A percentile compares a stretch with the other conserved stretches of the same genome.
Evolutionary conservation across 2,888 invertebrate genomes (phyloP).

Genomic region (Acanthosepion esculentum): DNA sequence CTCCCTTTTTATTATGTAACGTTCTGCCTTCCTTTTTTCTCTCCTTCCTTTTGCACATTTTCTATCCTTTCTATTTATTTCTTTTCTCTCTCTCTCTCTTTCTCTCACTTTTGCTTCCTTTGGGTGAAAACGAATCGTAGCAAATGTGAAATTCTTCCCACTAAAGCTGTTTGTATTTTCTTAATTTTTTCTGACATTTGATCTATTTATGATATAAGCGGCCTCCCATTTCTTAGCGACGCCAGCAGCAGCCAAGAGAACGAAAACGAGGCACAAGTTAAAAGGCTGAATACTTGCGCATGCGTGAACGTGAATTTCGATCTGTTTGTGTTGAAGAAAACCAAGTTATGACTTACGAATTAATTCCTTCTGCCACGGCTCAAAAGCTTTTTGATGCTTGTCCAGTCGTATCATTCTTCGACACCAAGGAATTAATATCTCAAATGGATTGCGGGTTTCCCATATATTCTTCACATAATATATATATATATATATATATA

Average conservation of each 20-base stretch:
- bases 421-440: neutral
- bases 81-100: neutral
- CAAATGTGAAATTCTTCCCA: neutral
- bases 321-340: neutral
- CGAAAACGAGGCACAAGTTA: neutral
- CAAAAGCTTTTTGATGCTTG: neutral
- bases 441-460: neutral
- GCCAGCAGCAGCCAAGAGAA: neutral
- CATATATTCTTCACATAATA: too few species aligned
- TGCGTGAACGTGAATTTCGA: neutral
- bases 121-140: neutral
- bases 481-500: neutral
- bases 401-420: neutral
- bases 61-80: neutral
- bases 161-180: conserved; percentile 1
- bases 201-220: conserved; percentile 33
- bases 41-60: neutral
- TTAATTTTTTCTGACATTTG: neutral
- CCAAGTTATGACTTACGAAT: neutral
- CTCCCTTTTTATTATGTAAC: neutral
- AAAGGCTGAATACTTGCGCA: neutral
- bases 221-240: neutral
- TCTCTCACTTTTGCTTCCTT: neutral
- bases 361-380: neutral
- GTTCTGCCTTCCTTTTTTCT: neutral